Conservation (phyloP, 2,113 vertebrate genomes). For the Phocoena sinus region DNA sequence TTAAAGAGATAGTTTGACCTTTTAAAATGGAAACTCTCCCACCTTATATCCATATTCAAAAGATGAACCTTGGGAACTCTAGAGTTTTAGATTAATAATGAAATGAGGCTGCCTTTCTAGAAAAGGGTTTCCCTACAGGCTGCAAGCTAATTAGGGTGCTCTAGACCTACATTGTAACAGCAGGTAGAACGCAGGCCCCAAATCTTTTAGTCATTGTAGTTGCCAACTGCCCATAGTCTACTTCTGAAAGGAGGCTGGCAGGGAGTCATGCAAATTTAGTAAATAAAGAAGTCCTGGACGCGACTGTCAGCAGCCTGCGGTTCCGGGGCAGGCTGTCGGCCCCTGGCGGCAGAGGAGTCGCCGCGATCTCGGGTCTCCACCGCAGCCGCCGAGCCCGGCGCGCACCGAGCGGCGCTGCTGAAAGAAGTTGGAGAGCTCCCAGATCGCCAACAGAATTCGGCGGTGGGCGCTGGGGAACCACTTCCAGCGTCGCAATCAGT, state of each 20-base stretch:
- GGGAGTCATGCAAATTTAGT: neutral
- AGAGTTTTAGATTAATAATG: conserved; percentile 1
- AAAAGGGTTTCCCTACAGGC: conserved; percentile 30
- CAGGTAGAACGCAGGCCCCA: neutral
- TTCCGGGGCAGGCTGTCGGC: neutral
- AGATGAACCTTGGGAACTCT: neutral
- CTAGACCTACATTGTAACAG: neutral
- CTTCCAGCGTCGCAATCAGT: neutral
- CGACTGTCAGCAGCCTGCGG: neutral
- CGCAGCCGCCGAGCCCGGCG: neutral
- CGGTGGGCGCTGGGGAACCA: conserved; percentile 16
- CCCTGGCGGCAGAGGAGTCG: neutral
- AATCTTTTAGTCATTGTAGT: neutral
- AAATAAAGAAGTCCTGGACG: conserved; percentile 5
- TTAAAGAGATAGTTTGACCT: conserved; percentile 34
- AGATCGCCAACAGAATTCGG: neutral
- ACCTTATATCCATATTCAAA: conserved; percentile 14
- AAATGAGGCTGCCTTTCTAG: conserved; percentile 46
- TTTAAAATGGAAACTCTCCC: conserved; percentile 42
- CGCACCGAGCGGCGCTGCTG: conserved; percentile 50
- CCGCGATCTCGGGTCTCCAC: neutral
- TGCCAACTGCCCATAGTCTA: neutral
- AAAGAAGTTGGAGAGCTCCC: conserved; percentile 74
- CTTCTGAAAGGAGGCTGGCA: neutral
- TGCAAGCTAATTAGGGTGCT: conserved; percentile 12